Base-by-base conservation (phyloP, 2,113 vertebrate genomes). In the Globicephala melas region DNA sequence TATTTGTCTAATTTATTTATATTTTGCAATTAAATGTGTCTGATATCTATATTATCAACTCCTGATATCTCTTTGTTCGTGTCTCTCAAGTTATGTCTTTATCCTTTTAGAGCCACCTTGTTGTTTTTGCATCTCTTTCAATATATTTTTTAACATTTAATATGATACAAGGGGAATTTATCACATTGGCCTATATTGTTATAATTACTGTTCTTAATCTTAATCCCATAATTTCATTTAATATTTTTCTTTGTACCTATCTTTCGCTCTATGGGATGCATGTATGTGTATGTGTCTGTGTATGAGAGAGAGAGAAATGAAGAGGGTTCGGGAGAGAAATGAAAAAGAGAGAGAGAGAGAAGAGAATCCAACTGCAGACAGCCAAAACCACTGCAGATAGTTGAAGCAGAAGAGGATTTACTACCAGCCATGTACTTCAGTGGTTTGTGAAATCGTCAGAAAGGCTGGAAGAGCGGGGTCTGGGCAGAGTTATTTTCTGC, bases 261-360 rank as follows among this genome's bases (percentile, higher is more conserved):
- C 71, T 94, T 95, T 92, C 53, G 25, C 23, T 94, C 44, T 92
- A 3, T 41, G 33, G 17, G 10, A 21, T 73, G 5, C 6, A 0
- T n/a, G 21, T 20, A 8, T 58, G 21, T 5, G 6, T 60, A 11
- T 93, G 92, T 63, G 5, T 89, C 17, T 70, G 26, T 62, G 2
- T 23, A 60, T 17, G 71, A 97, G 79, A 65, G 82, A 94, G 95
- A 96, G 76, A 63, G 85, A 96, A 38, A 25, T 71, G 90, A 47
- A 86, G 65, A 94, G 47, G 85, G 33, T n/a, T 20, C 7, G 36
- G 83, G 67, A 94, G 90, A 68, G 2, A 90, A n/a, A 53, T 38
- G 58, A 90, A n/a, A n/a, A 17, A 3, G 11, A 62, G 13, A 63
- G 41, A 50, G 41, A 50, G 14, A 65, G 11, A 60, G 50, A 36